phyloP scores from a whole-genome alignment of 2,888 invertebrate species.

The Nysson spinosus region DNA sequence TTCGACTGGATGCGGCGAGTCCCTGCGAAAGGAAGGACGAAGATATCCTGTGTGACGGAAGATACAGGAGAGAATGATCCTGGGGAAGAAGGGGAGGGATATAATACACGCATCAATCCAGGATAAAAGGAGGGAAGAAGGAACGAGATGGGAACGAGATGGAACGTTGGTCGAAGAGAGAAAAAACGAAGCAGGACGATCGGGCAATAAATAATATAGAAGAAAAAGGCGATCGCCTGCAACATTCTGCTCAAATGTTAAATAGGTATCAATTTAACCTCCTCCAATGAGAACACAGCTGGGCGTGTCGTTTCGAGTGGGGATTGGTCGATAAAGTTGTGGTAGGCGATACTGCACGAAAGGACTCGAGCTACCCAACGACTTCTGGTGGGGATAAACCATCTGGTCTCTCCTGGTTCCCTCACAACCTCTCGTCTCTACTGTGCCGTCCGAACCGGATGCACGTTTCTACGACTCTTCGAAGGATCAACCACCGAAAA shows the following conservation, averaged over 20 bases:
- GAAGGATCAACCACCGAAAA: conserved; percentile 19
- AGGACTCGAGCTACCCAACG: conserved; percentile 25
- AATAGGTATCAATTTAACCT: conserved; percentile 76
- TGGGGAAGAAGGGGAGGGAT: conserved; percentile 52
- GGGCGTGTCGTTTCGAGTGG: conserved; percentile 44
- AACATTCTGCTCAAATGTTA: conserved; percentile 76
- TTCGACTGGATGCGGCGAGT: conserved; percentile 61
- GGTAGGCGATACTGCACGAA: conserved; percentile 44
- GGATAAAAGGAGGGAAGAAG: conserved; percentile 1
- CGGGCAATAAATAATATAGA: conserved; percentile 72
- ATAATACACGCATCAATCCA: conserved; percentile 40
- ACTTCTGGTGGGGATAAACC: conserved; percentile 61
- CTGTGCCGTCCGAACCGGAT: conserved; percentile 55
- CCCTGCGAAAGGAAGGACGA: conserved; percentile 9
- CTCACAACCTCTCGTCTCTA: conserved; percentile 61
- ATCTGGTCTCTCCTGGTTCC: conserved; percentile 65
- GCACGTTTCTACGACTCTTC: conserved; percentile 40
- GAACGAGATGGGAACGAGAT: conserved; percentile 22
- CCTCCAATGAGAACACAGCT: conserved; percentile 43
- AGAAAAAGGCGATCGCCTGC: conserved; percentile 74
- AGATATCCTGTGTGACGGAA: conserved; percentile 19
- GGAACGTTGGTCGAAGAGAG: conserved; percentile 32
- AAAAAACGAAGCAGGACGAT: conserved; percentile 63
- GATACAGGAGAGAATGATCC: conserved; percentile 13
- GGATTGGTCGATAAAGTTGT: conserved; percentile 38